Conservation (phyloP, 2,888 invertebrate genomes). For the Gortyna flavago region DNA sequence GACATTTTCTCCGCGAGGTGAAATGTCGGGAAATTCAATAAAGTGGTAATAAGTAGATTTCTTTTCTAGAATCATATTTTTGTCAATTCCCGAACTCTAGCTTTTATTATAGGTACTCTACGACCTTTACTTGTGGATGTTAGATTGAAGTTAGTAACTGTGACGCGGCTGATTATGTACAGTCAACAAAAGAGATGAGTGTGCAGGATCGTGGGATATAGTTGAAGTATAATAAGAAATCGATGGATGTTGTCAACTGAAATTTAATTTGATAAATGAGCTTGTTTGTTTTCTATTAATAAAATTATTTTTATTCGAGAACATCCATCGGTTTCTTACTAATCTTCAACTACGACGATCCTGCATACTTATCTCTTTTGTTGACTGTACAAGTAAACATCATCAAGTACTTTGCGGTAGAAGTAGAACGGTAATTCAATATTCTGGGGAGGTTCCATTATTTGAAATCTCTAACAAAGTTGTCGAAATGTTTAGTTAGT, state of each 20-base stretch:
- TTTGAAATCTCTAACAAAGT: conserved; percentile 19
- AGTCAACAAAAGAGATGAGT: no score
- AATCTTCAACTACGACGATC: no score
- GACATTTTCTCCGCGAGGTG: conserved; percentile 74
- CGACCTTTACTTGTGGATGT: conserved; percentile 56
- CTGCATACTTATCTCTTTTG: no score
- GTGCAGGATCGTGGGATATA: no score
- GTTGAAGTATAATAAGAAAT: no score
- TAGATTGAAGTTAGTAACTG: conserved; percentile 34
- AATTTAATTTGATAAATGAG: no score
- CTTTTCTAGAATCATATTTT: conserved; percentile 79
- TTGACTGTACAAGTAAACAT: conserved; percentile 20
- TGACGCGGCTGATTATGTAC: neutral
- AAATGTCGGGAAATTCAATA: conserved; percentile 84
- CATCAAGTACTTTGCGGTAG: conserved; percentile 18
- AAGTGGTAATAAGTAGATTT: conserved; percentile 85
- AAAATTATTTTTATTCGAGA: no score
- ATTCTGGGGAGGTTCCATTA: conserved; percentile 32
- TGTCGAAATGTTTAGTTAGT: conserved; percentile 40
- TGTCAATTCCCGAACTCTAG: conserved; percentile 74
- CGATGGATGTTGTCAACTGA: no score
- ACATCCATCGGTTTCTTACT: no score
- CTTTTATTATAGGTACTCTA: conserved; percentile 71
- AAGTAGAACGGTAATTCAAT: conserved; percentile 31
- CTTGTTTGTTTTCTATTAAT: no score